Conservation (phyloP, 2,797 vertebrate species). For the Mionectes olivaceus region DNA sequence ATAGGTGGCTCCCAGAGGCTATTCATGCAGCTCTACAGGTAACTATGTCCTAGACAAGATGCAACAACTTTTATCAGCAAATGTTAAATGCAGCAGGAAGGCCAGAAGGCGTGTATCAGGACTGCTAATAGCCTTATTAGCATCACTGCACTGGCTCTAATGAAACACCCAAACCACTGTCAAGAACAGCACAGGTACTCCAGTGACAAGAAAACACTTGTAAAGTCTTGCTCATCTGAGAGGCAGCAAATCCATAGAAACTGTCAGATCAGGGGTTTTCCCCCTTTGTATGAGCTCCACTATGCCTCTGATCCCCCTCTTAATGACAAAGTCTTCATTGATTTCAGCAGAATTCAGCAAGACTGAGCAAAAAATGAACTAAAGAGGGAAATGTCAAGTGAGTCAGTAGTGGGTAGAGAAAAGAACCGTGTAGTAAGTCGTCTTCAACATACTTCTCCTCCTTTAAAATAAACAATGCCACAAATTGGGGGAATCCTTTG, state of each 20-base stretch:
- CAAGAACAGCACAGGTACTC: neutral
- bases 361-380: neutral
- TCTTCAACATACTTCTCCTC: neutral
- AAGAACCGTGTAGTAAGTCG: neutral
- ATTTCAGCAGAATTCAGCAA: conserved; percentile 4
- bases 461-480: conserved; percentile 32
- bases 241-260: conserved; percentile 16
- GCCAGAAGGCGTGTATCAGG: neutral
- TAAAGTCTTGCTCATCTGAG: neutral
- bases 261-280: neutral
- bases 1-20: neutral
- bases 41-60: neutral
- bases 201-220: neutral
- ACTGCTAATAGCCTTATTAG: neutral
- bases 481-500: conserved; percentile 29
- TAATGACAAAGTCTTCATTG: conserved; percentile 11
- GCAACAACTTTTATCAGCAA: neutral
- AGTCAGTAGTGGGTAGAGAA: conserved; percentile 1
- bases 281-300: neutral
- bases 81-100: neutral
- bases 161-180: neutral
- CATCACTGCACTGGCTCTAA: neutral
- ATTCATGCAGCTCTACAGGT: conserved; percentile 4
- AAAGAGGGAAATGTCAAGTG: conserved; percentile 33
- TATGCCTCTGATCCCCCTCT: neutral